Conservation (phyloP, 2,888 invertebrate species). For the Macrophya annulata region DNA sequence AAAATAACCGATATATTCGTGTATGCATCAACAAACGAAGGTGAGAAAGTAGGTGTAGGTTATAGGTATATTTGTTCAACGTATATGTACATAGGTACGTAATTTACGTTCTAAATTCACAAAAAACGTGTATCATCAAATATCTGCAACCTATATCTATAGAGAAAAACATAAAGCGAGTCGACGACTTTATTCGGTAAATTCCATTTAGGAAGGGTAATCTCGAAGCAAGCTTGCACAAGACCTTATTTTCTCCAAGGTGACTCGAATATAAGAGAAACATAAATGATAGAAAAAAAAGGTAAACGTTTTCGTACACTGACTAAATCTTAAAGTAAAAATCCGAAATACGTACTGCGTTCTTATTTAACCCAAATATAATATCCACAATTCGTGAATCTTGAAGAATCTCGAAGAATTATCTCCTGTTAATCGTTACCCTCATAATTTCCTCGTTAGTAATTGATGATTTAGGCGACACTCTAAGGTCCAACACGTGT, state of each 20-base stretch:
- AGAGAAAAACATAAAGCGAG: not conserved
- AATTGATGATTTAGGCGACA: constrained; percentile 65
- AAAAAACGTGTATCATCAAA: not conserved
- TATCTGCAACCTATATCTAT: not conserved
- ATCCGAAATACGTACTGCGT: not conserved
- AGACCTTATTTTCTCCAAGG: constrained; percentile 6
- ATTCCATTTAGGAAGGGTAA: not conserved
- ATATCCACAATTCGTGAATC: not conserved
- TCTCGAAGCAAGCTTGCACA: constrained; percentile 4
- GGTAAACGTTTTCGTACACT: not conserved
- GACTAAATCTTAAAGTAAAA: not conserved
- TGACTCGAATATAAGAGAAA: not conserved
- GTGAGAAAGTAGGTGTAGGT: not conserved
- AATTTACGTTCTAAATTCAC: constrained; percentile 13
- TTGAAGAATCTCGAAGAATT: not conserved
- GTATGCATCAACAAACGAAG: not conserved
- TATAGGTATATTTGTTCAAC: not conserved
- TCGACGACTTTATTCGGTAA: not conserved
- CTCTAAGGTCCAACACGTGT: constrained; percentile 79
- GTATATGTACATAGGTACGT: not conserved
- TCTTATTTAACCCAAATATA: not conserved
- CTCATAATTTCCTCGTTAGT: not conserved
- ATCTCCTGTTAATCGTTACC: not conserved
- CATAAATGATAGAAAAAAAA: not conserved
- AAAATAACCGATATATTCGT: not conserved